These are phyloP conservation scores for Mixornis gularis DNA, from an alignment of 2,113 vertebrate genomes.

Conservation along the genomic window DNA sequence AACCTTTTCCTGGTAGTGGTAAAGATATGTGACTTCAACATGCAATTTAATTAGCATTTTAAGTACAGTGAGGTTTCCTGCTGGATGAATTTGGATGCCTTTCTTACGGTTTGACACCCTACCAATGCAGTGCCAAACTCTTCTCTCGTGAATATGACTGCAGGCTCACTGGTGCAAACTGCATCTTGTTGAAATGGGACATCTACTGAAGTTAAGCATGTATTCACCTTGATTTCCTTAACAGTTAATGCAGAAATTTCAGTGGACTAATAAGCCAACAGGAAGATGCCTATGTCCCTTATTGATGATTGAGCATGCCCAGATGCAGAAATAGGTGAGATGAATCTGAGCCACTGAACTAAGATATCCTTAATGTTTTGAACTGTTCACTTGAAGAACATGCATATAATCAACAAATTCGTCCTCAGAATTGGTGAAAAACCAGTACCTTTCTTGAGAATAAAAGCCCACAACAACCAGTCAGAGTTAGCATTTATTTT, in stretches of 20 bases:
- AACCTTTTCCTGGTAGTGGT: not conserved
- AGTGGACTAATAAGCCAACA: not conserved
- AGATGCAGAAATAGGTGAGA: not conserved
- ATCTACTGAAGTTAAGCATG: not conserved
- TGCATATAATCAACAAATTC: not conserved
- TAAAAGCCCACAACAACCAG: not conserved
- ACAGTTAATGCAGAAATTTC: not conserved
- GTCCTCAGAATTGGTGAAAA: not conserved
- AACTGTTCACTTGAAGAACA: not conserved
- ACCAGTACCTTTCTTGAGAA: not conserved
- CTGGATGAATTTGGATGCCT: not conserved
- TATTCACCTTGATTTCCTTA: not conserved
- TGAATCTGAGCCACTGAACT: not conserved
- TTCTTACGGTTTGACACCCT: not conserved
- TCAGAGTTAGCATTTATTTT: not conserved
- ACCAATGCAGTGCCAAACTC: not conserved
- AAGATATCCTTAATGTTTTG: not conserved
- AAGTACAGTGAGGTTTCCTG: not conserved
- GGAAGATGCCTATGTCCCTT: not conserved
- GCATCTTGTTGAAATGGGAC: not conserved
- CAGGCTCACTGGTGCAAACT: not conserved
- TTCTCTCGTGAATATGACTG: not conserved
- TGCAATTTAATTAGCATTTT: slow-evolving; percentile 9
- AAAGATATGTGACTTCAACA: not conserved
- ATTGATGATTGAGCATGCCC: not conserved